Evolutionary conservation across 2,797 vertebrate species (phyloP).

Genomic region (Microchirus variegatus): DNA sequence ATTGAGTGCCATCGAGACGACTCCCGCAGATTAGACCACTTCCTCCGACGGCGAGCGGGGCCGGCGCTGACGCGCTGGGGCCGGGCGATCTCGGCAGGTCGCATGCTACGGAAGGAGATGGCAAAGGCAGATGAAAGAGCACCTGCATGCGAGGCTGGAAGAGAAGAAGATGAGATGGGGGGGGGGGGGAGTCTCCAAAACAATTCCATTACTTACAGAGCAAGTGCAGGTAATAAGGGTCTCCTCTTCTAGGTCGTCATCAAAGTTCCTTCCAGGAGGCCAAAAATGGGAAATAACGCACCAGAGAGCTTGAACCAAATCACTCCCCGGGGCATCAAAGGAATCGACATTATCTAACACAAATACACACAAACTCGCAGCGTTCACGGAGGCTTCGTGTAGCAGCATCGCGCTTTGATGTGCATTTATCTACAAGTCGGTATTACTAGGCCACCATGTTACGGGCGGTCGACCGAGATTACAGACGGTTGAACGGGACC

Average conservation of each 20-base stretch:
- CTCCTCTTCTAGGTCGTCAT: slow-evolving; percentile 76
- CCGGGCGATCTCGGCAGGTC: slow-evolving; percentile 56
- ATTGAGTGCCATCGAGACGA: slow-evolving; percentile 35
- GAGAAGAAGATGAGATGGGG: slow-evolving; percentile 74
- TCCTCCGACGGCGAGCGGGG: slow-evolving; percentile 46
- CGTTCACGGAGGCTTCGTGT: slow-evolving; percentile 48
- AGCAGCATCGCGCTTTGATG: slow-evolving; percentile 69
- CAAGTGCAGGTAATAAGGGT: slow-evolving; percentile 81
- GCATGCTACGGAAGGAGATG: slow-evolving; percentile 83
- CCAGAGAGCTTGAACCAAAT: slow-evolving; percentile 68
- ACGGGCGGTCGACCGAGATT: slow-evolving; percentile 22
- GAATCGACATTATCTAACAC: slow-evolving; percentile 73
- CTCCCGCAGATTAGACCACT: slow-evolving; percentile 48
- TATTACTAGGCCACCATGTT: slow-evolving; percentile 26
- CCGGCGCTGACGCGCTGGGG: slow-evolving; percentile 26
- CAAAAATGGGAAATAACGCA: slow-evolving; percentile 63
- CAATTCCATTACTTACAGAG: slow-evolving; percentile 80
- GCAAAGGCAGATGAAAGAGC: slow-evolving; percentile 81
- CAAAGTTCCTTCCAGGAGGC: slow-evolving; percentile 77
- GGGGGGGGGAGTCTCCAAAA: slow-evolving; percentile 79
- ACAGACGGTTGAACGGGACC: slow-evolving; percentile 1
- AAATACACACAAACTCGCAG: slow-evolving; percentile 44
- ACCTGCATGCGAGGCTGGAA: slow-evolving; percentile 80
- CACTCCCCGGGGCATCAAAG: slow-evolving; percentile 77
- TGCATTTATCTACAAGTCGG: slow-evolving; percentile 66